phyloP scores from a whole-genome alignment of 2,797 vertebrate species.

The Kryptopterus vitreolus region DNA sequence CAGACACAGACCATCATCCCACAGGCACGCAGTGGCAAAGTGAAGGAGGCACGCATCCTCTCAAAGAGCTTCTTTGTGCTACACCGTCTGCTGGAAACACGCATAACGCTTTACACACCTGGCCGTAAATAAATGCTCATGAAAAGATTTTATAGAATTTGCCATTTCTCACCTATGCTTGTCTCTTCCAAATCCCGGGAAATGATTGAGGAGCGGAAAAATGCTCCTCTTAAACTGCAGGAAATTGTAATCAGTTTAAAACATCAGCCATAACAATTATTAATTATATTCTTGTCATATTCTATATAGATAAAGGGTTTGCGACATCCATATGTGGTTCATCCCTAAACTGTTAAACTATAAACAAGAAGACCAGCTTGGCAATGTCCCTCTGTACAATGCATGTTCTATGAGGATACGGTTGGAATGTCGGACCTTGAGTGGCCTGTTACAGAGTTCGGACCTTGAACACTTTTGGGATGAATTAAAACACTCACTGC shows the following conservation, averaged over 20 bases:
- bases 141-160: conserved; percentile 20
- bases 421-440: no score
- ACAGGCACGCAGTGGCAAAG: conserved; percentile 21
- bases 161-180: neutral
- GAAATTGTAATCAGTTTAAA: conserved; percentile 2
- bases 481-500: no score
- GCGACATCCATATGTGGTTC: no score
- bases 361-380: no score
- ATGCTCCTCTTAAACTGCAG: neutral
- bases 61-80: conserved; percentile 36
- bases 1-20: conserved; percentile 34
- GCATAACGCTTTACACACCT: neutral
- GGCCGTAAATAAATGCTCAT: neutral
- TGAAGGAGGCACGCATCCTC: conserved; percentile 1
- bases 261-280: neutral
- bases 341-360: no score
- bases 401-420: no score
- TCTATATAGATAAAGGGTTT: no score
- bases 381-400: no score
- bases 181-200: neutral
- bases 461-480: no score
- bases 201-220: neutral
- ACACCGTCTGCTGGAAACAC: conserved; percentile 55
- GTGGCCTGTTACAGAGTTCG: no score
- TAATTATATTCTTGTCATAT: neutral